phyloP scores from a whole-genome alignment of 2,888 invertebrate genomes.

The Mimachlamys varia region DNA sequence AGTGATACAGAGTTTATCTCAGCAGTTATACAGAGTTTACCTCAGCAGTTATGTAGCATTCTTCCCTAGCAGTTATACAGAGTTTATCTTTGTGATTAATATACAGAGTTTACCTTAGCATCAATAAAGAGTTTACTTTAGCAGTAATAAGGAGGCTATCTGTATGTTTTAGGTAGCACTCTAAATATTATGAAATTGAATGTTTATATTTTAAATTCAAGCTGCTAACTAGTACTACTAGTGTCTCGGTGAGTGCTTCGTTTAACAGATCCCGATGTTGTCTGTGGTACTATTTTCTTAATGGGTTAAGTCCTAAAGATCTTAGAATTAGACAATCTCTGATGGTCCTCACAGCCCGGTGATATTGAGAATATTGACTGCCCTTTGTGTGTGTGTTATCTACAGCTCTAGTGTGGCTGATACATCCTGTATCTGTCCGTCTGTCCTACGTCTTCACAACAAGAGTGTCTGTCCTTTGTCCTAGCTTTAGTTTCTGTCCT shows the following conservation, averaged over 20 bases:
- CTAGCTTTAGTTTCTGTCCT: not conserved
- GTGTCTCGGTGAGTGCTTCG: slow-evolving; percentile 1
- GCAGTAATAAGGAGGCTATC: too few relatives aligned
- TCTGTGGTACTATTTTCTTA: too few relatives aligned
- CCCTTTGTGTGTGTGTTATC: too few relatives aligned
- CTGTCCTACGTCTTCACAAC: not conserved
- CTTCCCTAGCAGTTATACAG: too few relatives aligned
- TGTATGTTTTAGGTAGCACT: not conserved
- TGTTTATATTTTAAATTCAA: not conserved
- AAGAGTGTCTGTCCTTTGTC: not conserved
- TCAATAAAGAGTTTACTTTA: too few relatives aligned
- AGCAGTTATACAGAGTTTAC: too few relatives aligned
- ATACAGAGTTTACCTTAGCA: too few relatives aligned
- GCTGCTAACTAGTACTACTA: not conserved
- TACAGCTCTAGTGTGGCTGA: not conserved
- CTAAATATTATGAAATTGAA: not conserved
- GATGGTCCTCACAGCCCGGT: not conserved
- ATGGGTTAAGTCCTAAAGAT: too few relatives aligned
- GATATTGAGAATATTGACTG: not conserved
- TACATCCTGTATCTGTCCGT: not conserved
- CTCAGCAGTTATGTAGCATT: too few relatives aligned
- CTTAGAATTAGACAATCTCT: too few relatives aligned
- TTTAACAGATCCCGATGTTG: not conserved
- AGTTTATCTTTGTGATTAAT: too few relatives aligned
- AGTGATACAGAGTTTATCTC: too few relatives aligned